Percentiles rank a stretch among this genome's conserved stretches.
phyloP scores from a whole-genome alignment of 1,140 invertebrate species.

The Teleogryllus occipitalis region DNA sequence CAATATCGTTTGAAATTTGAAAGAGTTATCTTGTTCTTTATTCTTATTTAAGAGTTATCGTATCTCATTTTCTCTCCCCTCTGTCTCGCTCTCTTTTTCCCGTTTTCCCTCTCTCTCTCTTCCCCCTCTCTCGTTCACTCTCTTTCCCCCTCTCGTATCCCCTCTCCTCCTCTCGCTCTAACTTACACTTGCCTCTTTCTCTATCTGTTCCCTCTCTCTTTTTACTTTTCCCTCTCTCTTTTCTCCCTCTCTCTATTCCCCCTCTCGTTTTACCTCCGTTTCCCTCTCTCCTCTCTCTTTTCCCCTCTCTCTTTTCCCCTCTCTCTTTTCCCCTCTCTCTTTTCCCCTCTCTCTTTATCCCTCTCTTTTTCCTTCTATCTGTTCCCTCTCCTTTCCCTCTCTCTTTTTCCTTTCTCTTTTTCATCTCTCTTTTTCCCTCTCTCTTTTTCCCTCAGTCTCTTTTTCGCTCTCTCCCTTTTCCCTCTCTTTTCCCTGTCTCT shows the following conservation, averaged over 20 bases:
- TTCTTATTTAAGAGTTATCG: too few relatives aligned
- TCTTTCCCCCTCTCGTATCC: conserved; percentile 3
- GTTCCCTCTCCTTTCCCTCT: background rate
- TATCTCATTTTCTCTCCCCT: too few relatives aligned
- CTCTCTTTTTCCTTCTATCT: background rate
- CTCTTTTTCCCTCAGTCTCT: background rate
- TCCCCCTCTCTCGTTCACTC: background rate
- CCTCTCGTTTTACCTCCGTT: background rate
- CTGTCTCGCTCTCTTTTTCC: background rate
- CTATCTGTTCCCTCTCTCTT: background rate
- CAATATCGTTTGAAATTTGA: too few relatives aligned
- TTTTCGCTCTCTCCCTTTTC: background rate
- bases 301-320: background rate
- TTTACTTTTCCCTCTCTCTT: background rate
- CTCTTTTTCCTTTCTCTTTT: conserved; percentile 2
- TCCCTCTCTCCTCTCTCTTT: background rate
- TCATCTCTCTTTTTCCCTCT: background rate
- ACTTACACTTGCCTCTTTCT: background rate
- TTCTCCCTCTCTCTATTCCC: background rate
- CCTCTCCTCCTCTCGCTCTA: background rate
- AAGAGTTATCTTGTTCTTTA: too few relatives aligned
- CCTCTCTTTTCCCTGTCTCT: background rate
- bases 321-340: conserved; percentile 7
- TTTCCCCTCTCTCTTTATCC: background rate
- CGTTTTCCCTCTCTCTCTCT: background rate